Evolutionary conservation across 1,140 invertebrate genomes (phyloP), one percentile per base, ranked within the genome.

Genomic region (Drosophila lacertosa): DNA sequence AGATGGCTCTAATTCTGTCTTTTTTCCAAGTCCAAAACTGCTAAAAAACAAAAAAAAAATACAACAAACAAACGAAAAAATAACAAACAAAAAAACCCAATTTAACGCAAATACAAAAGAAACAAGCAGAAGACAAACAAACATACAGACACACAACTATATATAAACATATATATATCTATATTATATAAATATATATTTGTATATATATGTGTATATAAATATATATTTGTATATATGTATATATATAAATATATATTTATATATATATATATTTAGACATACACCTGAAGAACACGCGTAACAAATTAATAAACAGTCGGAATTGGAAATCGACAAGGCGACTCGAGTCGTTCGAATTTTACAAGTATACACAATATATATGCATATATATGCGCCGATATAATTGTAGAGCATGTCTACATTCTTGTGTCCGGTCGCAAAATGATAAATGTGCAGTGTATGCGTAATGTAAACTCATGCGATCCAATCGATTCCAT

Each of bases 11-110:
- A 22, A 11, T 29, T 26, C 22, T 45, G 10, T 71, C 44, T 50
- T 37, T 50, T 70, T 70, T 65, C 18, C 33, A 39, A 66, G 47
- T 58, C 69, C 40, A 45, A 53, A 64, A 67, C 20, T 45, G 48
- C 42, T 37, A 39, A 57, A 32, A 18, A 50, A n/a, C n/a, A n/a
- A 26, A 50, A 18, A 45, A 39, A 53, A 32, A 59, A 39, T 24
- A 2, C 65, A 22, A 45, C 4, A 13, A 58, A 42, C 1, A 18
- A 16, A 39, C 9, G 7, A 57, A 32, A 11, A 42, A 37, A 16
- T 13, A 20, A 47, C n/a, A 15, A 11, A 42, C 20, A 16, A 20
- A 20, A 47, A 6, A 15, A 13, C 22, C 44, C 26, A 47, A 47
- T 47, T 13, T 29, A n/a, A 11, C 26, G 2, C 16, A 50, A 10